Evolutionary conservation across 2,888 invertebrate genomes (phyloP).

Genomic region (Ypsolopha scabrella): DNA sequence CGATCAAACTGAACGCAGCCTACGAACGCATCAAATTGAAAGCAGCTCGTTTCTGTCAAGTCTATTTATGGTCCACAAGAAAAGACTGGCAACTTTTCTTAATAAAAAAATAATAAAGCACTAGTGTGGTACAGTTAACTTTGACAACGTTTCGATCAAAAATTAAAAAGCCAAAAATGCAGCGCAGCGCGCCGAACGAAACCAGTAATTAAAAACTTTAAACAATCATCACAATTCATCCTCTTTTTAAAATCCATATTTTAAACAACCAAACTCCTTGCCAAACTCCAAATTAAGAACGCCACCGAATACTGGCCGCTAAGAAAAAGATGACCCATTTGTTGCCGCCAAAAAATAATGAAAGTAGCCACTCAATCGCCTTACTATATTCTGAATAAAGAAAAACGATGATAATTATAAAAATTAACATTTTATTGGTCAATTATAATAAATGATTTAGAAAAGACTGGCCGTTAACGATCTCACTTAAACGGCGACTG

Average conservation of each 20-base stretch:
- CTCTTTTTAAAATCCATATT: not conserved
- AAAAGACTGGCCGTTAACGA: constrained; percentile 35
- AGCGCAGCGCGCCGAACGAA: not conserved
- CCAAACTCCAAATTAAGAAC: not conserved
- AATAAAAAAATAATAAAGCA: too few species aligned
- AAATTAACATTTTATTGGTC: constrained; percentile 53
- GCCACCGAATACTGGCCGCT: not conserved
- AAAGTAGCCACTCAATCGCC: not conserved
- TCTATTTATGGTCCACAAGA: too few species aligned
- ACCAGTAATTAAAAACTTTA: not conserved
- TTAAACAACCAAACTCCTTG: not conserved
- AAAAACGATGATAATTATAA: constrained; percentile 37
- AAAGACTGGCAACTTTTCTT: too few species aligned
- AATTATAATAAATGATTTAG: constrained; percentile 53
- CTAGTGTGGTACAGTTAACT: too few species aligned
- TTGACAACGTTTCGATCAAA: too few species aligned
- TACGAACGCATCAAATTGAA: too few species aligned
- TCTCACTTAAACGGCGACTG: constrained; percentile 25
- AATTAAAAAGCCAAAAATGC: too few species aligned
- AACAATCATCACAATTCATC: not conserved
- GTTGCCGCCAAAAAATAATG: not conserved
- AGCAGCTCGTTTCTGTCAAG: too few species aligned
- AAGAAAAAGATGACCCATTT: not conserved
- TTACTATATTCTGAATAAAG: constrained; percentile 15
- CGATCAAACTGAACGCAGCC: too few species aligned